These are phyloP conservation scores for Nymphalis c-album DNA, from an alignment of 2,888 invertebrate species.

Conservation along the genomic window DNA sequence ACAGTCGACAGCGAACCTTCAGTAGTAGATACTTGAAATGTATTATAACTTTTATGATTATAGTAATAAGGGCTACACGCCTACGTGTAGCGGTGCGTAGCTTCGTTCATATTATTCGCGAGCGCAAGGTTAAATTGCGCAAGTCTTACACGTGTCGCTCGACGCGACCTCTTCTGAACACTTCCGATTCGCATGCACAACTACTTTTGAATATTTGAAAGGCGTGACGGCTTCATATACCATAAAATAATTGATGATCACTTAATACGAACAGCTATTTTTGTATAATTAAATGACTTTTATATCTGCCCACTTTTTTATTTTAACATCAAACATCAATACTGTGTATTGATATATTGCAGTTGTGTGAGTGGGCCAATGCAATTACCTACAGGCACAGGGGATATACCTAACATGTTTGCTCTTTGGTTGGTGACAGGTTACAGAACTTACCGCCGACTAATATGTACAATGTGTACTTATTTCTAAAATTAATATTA, in stretches of 20 bases:
- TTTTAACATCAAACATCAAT: no score
- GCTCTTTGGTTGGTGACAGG: no score
- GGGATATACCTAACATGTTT: no score
- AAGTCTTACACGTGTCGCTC: conserved; percentile 70
- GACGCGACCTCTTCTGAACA: conserved; percentile 70
- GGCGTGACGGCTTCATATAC: conserved; percentile 65
- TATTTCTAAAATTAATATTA: no score
- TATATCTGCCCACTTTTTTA: no score
- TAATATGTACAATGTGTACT: no score
- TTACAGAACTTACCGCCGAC: no score
- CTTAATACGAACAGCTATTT: conserved; percentile 31
- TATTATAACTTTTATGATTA: conserved; percentile 16
- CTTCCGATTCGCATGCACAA: conserved; percentile 79
- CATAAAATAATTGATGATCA: conserved; percentile 35
- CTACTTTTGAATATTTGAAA: conserved; percentile 63
- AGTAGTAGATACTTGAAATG: not conserved
- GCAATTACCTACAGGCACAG: no score
- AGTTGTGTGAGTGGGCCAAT: no score
- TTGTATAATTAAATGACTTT: no score
- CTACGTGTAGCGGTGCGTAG: conserved; percentile 10
- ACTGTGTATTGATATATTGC: no score
- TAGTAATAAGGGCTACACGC: conserved; percentile 22
- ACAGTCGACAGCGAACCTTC: not conserved
- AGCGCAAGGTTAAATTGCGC: conserved; percentile 75
- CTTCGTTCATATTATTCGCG: conserved; percentile 64